Conservation (phyloP, 2,113 vertebrate species). For the Sciurus niger region DNA sequence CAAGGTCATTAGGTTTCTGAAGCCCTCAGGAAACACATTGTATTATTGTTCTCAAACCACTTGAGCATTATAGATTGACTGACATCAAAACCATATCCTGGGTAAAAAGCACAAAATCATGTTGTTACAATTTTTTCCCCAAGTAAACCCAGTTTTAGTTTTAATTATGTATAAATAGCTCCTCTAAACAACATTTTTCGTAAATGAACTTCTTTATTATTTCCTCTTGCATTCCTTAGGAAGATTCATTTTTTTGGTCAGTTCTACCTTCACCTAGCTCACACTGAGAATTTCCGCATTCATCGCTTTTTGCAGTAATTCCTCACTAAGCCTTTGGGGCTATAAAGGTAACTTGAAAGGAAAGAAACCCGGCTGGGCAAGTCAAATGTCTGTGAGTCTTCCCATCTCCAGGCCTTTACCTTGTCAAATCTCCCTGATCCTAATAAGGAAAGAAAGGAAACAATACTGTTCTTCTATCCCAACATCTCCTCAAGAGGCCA, state of each 20-base stretch:
- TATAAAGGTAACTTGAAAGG: not conserved
- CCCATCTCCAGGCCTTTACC: not conserved
- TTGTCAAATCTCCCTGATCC: not conserved
- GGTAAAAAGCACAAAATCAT: not conserved
- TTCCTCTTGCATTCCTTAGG: not conserved
- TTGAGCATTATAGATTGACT: not conserved
- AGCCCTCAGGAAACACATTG: slow-evolving; percentile 74
- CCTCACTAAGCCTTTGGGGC: not conserved
- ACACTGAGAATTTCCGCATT: not conserved
- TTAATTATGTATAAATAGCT: slow-evolving; percentile 5
- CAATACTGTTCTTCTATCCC: not conserved
- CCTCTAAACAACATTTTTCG: not conserved
- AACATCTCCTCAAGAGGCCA: not conserved
- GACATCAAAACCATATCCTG: not conserved
- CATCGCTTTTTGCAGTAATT: not conserved
- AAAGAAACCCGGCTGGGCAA: not conserved
- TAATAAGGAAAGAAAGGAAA: not conserved
- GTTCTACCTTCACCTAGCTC: not conserved
- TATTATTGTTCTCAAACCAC: slow-evolving; percentile 20
- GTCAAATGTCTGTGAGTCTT: not conserved
- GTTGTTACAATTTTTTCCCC: not conserved
- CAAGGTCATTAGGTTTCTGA: slow-evolving; percentile 76
- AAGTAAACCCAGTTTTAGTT: not conserved
- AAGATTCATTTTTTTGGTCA: not conserved
- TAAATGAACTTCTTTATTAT: not conserved